A percentile compares a stretch with the other conserved stretches of the same genome.
phyloP scores from a whole-genome alignment of 2,797 vertebrate species.

The Coregonus suidteri region DNA sequence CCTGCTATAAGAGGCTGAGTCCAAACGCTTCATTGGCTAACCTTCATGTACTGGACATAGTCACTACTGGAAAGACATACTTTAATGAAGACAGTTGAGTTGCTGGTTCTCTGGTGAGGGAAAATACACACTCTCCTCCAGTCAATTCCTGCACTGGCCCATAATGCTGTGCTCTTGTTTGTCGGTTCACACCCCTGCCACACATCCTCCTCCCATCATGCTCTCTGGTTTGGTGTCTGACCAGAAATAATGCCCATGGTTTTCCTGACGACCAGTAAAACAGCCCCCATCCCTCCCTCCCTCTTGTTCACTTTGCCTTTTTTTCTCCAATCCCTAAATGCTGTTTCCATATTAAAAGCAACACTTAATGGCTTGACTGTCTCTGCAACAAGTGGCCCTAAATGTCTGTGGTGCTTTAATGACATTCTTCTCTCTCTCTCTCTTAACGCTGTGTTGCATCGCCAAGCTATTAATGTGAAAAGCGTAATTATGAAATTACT shows the following conservation, averaged over 20 bases:
- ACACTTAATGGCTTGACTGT: conserved; percentile 68
- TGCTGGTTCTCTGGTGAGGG: neutral
- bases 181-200: conserved; percentile 55
- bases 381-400: conserved; percentile 71
- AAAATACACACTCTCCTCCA: conserved; percentile 2
- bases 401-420: conserved; percentile 76
- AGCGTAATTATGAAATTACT: conserved; percentile 73
- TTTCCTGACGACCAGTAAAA: conserved; percentile 67
- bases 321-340: conserved; percentile 62
- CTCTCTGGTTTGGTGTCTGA: conserved; percentile 63
- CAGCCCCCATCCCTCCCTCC: conserved; percentile 50
- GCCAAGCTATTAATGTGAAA: conserved; percentile 67
- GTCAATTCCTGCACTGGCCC: conserved; percentile 24
- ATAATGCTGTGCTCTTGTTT: conserved; percentile 35
- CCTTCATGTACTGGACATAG: conserved; percentile 16
- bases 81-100: neutral
- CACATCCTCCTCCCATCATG: conserved; percentile 59
- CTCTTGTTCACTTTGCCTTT: conserved; percentile 51
- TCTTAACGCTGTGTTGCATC: conserved; percentile 46
- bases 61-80: neutral
- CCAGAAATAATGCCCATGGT: conserved; percentile 71
- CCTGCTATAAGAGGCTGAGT: neutral
- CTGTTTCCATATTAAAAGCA: conserved; percentile 75
- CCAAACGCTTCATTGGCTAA: neutral
- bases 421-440: conserved; percentile 60